Percentiles rank a stretch among this genome's conserved stretches.
These are phyloP conservation scores for Sarcophilus harrisii DNA, from an alignment of 2,797 vertebrate species.

Conservation along the genomic window DNA sequence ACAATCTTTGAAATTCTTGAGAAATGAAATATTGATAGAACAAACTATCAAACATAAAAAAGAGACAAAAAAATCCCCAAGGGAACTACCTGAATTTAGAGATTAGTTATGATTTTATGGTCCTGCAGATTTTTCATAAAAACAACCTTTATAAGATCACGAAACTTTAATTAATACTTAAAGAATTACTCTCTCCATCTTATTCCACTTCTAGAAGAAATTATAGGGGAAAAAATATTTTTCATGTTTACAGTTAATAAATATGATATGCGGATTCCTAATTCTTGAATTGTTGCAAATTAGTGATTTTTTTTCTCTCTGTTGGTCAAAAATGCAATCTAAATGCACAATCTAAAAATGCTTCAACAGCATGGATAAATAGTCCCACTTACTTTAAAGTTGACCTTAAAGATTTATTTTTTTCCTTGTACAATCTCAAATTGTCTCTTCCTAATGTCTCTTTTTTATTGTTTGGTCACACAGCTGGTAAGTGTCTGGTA, in stretches of 20 bases:
- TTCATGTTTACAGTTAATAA: slow-evolving; percentile 38
- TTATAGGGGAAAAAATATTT: slow-evolving; percentile 23
- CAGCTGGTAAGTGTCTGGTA: not conserved
- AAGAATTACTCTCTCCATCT: not conserved
- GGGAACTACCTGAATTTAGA: not conserved
- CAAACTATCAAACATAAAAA: not conserved
- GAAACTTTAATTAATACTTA: not conserved
- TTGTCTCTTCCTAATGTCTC: not conserved
- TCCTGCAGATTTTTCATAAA: not conserved
- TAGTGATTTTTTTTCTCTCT: slow-evolving; percentile 16
- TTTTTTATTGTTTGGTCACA: not conserved
- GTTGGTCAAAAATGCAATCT: not conserved
- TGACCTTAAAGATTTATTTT: not conserved
- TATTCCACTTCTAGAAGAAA: not conserved
- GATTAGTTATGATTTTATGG: not conserved
- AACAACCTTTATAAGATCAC: not conserved
- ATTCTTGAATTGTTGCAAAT: not conserved
- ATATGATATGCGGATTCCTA: slow-evolving; percentile 35
- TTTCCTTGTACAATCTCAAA: not conserved
- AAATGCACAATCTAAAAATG: not conserved
- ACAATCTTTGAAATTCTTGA: slow-evolving; percentile 52
- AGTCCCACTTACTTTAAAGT: not conserved
- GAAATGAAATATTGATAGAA: slow-evolving; percentile 49
- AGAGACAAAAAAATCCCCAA: not conserved
- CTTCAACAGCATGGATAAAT: not conserved